These are phyloP conservation scores for Oreochromis spilurus DNA, from an alignment of 2,113 vertebrate genomes.

Conservation along the genomic window DNA sequence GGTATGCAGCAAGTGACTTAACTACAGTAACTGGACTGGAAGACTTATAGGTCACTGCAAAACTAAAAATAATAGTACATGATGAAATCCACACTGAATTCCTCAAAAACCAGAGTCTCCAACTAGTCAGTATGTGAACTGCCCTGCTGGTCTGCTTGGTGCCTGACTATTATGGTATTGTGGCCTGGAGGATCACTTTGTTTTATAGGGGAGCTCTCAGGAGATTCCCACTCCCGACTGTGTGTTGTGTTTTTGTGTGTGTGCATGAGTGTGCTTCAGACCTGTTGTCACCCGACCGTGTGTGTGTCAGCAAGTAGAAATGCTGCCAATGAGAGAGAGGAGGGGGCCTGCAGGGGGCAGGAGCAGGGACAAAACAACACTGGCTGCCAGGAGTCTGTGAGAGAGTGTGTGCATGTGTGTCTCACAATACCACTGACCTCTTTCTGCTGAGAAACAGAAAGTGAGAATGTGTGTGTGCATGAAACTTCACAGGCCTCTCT, in stretches of 20 bases:
- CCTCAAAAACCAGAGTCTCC: background rate
- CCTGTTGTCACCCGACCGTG: conserved; percentile 44
- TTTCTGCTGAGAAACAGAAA: conserved; percentile 53
- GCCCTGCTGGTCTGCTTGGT: background rate
- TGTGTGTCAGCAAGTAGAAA: conserved; percentile 21
- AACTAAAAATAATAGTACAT: background rate
- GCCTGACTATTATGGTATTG: background rate
- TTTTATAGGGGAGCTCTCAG: conserved; percentile 14
- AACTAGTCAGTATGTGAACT: background rate
- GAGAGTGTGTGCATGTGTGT: background rate
- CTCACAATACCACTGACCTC: conserved; percentile 45
- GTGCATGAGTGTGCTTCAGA: background rate
- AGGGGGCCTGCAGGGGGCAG: conserved; percentile 15
- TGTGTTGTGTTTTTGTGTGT: background rate
- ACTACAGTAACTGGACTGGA: background rate
- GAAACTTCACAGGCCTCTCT: conserved; percentile 10
- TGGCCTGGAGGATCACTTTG: background rate
- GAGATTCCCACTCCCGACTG: conserved; percentile 9
- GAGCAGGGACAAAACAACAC: conserved; percentile 44
- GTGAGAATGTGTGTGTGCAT: conserved; percentile 21
- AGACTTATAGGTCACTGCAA: background rate
- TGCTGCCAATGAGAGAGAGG: conserved; percentile 5
- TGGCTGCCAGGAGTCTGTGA: conserved; percentile 22
- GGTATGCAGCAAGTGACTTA: background rate
- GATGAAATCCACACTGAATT: background rate